Conservation (phyloP, 2,797 vertebrate species). For the Hypotaenidia okinawae region DNA sequence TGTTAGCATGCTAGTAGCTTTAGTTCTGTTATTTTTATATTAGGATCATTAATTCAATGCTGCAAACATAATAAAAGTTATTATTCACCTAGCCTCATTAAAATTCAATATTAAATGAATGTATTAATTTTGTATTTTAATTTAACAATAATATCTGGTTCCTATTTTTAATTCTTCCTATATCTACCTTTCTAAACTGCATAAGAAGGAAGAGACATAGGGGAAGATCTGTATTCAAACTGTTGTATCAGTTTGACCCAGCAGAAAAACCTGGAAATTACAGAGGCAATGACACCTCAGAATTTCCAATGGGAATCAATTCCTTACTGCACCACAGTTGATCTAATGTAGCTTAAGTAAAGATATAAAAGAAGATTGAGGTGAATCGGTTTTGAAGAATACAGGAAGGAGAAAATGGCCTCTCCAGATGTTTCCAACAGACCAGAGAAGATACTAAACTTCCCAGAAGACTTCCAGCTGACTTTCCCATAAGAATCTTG, state of each 20-base stretch:
- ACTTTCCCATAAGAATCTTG: not conserved
- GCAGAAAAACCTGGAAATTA: not conserved
- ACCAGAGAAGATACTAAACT: not conserved
- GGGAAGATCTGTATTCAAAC: not conserved
- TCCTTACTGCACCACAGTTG: not conserved
- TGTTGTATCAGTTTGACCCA: not conserved
- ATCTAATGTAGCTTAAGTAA: not conserved
- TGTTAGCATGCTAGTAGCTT: not conserved
- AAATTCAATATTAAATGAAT: not conserved
- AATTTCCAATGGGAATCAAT: not conserved
- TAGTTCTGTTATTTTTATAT: not conserved
- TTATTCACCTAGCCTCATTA: not conserved
- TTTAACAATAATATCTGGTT: not conserved
- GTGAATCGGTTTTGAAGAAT: not conserved
- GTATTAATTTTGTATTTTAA: not conserved
- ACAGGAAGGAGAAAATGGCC: not conserved
- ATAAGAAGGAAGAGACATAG: not conserved
- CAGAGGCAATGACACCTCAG: not conserved
- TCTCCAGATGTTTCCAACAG: not conserved
- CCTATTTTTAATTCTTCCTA: not conserved
- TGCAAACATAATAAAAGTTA: not conserved
- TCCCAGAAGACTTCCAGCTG: not conserved
- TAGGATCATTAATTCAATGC: not conserved
- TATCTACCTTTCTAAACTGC: not conserved
- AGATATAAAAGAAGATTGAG: not conserved